phyloP scores from a whole-genome alignment of 2,113 vertebrate genomes.

The human region DNA sequence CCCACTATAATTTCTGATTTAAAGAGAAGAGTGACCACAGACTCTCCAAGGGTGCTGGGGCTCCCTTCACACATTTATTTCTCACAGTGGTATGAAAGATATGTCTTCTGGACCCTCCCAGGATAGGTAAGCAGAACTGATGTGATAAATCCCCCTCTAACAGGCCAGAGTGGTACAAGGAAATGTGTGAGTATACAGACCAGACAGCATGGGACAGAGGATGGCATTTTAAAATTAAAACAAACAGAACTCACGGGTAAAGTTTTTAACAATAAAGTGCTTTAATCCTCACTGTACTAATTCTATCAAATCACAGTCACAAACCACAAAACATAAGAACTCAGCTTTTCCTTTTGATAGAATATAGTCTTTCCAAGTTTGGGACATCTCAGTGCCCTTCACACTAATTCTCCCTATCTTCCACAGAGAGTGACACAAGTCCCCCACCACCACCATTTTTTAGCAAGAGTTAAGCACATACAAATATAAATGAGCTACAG shows the following conservation, averaged over 20 bases:
- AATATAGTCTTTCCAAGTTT: slow-evolving; percentile 59
- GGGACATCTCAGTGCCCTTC: slow-evolving; percentile 9
- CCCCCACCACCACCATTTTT: slow-evolving; percentile 36
- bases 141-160: background rate
- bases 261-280: background rate
- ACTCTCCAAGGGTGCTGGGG: background rate
- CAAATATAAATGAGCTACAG: slow-evolving; percentile 79
- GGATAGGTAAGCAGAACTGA: background rate
- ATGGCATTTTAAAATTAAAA: slow-evolving; percentile 1
- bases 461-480: slow-evolving; percentile 74
- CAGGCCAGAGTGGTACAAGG: background rate
- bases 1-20: background rate
- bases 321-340: background rate
- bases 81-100: background rate
- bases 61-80: background rate
- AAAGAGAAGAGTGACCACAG: background rate
- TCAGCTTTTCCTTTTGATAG: background rate
- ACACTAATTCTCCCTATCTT: slow-evolving; percentile 60
- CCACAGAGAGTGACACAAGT: slow-evolving; percentile 26
- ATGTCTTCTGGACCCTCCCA: background rate
- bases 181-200: background rate
- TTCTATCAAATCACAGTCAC: slow-evolving; percentile 4
- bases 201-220: background rate
- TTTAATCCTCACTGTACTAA: background rate
- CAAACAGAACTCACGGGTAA: background rate